Base-by-base conservation (phyloP, 2,888 invertebrate species). In the Beris chalybata region DNA sequence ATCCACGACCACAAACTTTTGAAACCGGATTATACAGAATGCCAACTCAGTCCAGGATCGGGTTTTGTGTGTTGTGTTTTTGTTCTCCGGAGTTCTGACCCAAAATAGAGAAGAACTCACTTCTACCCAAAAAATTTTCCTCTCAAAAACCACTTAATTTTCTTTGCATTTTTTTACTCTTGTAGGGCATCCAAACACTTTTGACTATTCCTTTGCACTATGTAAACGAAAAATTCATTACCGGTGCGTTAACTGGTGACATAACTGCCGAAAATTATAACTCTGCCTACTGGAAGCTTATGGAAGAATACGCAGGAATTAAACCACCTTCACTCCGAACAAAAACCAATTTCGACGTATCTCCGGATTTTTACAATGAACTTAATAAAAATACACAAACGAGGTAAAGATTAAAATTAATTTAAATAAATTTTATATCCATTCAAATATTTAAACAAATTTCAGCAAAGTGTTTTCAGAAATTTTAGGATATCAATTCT, bases 401-500 rank as follows among this genome's bases (percentile, higher is more conserved):
- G 2, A 76, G 76, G 79, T 79, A 55, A n/a, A 48, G 22, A 1
- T 22, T 22, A 22, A 48, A 11, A 13, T 48, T 48, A 11, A n/a
- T 48, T 38, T 38, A 9, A 38, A 38, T 38, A 38, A 9, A 1
- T 38, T 38, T 38, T 38, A 38, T 38, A 7, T 7, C 9, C 38
- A 38, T 38, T 38, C 38, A 1, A 38, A 38, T 11, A 11, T 48
- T 48, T 48, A 12, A 22, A 22, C 15, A 48, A 11, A 38, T 67
- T 82, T 2, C 76, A 88, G 89, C 74, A 90, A 90, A 78, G 90
- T 89, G 77, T 88, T 94, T 4, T 89, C 91, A 15, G 89, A 86
- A 77, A 86, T 95, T 31, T 81, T 95, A 44, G 94, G 95, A 78
- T 91, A 91, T 82, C 90, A 91, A 75, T 87, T 91, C 77, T 89